Evolutionary conservation across 2,888 invertebrate species (phyloP), one percentile per base, ranked within the genome.

Genomic region (Plebejus argus): DNA sequence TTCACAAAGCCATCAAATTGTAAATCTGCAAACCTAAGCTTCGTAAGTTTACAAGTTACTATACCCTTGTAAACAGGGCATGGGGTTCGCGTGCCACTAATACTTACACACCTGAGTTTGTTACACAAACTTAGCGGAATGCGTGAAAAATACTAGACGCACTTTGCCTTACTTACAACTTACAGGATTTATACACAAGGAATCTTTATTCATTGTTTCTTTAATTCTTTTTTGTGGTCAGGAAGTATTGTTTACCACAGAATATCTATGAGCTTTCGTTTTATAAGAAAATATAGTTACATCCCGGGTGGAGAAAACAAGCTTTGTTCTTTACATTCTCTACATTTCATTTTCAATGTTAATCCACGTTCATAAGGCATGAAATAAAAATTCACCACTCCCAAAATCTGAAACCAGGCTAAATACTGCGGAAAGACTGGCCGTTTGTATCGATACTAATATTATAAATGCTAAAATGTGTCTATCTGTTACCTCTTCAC

Each of bases 41-140:
- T 45, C 10, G 53, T 53, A 53, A 4, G 53, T 15, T 35, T n/a
- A 33, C 74, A 45, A 80, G 79, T 79, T 70, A 80, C 77, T 78
- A 15, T 58, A 20, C 7, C 7, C 28, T 20, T 82, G 61, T 78
- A 83, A 89, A 88, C 82, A 78, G 45, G 35, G 58, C 83, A 39
- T 45, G 66, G 80, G 66, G 80, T 83, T 87, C 88, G 90, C 90
- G 90, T 90, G 90, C 83, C 83, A 78, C 79, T 81, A 81, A 86
- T 85, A 85, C 88, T 88, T 86, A 86, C 85, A 84, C 82, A 83
- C 82, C 82, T 84, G 72, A 77, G 70, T 72, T 77, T 61, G 58
- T 77, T 77, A 77, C 71, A 77, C 72, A 74, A 77, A 77, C 71
- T 72, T 78, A 58, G 58, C 83, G 58, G 58, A 77, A 79, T 83